Conservation (phyloP, 2,113 vertebrate genomes). For the Cinclus cinclus region DNA sequence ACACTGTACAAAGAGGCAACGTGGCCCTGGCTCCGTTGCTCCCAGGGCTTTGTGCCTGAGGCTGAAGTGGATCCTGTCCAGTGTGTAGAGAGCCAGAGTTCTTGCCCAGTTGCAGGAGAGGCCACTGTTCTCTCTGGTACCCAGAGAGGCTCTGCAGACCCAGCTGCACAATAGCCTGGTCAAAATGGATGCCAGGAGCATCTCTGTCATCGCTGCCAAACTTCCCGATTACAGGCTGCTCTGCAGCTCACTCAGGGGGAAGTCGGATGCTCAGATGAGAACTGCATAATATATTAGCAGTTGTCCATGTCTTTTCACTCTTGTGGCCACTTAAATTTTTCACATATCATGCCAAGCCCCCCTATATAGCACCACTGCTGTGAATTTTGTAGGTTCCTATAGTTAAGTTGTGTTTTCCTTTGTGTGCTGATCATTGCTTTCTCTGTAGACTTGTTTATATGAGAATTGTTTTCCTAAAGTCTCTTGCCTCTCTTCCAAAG, state of each 20-base stretch:
- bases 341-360: neutral
- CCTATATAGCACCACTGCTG: neutral
- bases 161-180: neutral
- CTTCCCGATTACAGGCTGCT: neutral
- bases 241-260: neutral
- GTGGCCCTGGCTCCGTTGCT: neutral
- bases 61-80: neutral
- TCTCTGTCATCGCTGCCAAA: neutral
- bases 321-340: neutral
- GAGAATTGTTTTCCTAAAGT: neutral
- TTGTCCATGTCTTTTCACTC: neutral
- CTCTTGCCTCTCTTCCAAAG: neutral
- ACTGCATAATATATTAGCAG: neutral
- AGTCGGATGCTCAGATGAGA: neutral
- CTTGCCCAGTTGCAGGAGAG: neutral
- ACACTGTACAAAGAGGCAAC: conserved; percentile 3
- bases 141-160: neutral
- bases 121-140: neutral
- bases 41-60: neutral
- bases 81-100: neutral
- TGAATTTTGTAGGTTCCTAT: neutral
- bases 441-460: neutral
- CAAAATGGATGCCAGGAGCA: conserved; percentile 13
- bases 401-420: neutral
- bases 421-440: neutral